Evolutionary conservation across 1,140 invertebrate species (phyloP), one percentile per base, ranked within the genome.

Genomic region (Tetragnatha versicolor): DNA sequence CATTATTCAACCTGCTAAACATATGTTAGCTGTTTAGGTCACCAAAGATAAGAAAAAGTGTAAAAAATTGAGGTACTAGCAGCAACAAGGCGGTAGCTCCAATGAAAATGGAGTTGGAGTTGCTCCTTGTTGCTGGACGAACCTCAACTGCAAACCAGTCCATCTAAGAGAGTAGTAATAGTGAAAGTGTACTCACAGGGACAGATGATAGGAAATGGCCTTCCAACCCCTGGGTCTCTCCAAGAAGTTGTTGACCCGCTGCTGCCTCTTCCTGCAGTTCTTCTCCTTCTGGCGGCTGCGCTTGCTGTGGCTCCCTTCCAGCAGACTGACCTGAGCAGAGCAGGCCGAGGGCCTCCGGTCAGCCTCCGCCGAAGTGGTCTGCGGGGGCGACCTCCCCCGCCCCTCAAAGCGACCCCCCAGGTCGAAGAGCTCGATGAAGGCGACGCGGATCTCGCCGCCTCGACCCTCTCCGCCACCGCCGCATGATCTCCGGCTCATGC

Each of bases 161-260:
- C n/a, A n/a, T n/a, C n/a, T n/a, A 42, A 42, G 17, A 42, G 39
- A 42, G 39, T 42, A 42, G 7, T 42, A 9, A 2, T 5, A 51
- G n/a, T 14, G 25, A 51, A 7, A 42, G 17, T 51, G 7, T 22
- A 89, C 94, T 96, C 91, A 97, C 94, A 96, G 92, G 84, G 93
- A 88, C 86, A 96, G 90, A 89, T 96, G 94, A 88, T 97, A 97
- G 81, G 92, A 88, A 84, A 94, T 90, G 75, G 93, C 93, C 85
- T 91, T 91, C 85, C 91, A 89, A 80, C 93, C 93, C 81, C 94
- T 90, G 72, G 94, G 94, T 85, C 94, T 88, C 88, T 97, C 94
- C 84, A 97, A 89, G 87, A 96, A 96, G 88, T 96, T 96, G 89
- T 96, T 96, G 85, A 96, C 90, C 85, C 91, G 91, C 84, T 92